Conservation (phyloP, 1,140 invertebrate genomes). For the Gryllus bimaculatus region DNA sequence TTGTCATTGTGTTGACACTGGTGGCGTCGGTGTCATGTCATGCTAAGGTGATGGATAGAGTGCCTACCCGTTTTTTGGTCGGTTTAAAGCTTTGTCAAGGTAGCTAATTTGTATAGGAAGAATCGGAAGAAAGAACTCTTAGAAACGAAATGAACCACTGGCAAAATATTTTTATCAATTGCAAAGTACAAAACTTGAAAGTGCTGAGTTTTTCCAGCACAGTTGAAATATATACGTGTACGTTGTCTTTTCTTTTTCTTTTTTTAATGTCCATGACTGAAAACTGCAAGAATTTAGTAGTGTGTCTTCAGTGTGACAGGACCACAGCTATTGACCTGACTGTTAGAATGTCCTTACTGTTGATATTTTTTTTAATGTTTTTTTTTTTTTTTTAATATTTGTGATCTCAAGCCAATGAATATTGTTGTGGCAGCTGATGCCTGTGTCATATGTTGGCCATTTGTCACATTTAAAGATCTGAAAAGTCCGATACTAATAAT, state of each 20-base stretch:
- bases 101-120: slow-evolving; percentile 6
- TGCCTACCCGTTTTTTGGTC: slow-evolving; percentile 16
- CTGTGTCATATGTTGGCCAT: neutral
- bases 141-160: slow-evolving; percentile 13
- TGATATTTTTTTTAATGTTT: neutral
- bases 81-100: slow-evolving; percentile 14
- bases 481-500: neutral
- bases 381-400: neutral
- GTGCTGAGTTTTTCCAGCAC: slow-evolving; percentile 18
- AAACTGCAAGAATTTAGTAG: neutral
- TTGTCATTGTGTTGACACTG: neutral
- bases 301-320: slow-evolving; percentile 10
- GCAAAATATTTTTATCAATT: slow-evolving; percentile 21
- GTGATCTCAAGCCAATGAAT: neutral
- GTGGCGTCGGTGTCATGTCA: neutral
- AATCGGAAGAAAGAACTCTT: neutral
- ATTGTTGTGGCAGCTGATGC: neutral
- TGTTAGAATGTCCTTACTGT: neutral
- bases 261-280: neutral
- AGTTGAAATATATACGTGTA: slow-evolving; percentile 7
- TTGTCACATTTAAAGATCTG: neutral
- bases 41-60: neutral
- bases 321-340: neutral
- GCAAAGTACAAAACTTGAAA: slow-evolving; percentile 18
- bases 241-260: slow-evolving; percentile 7